Evolutionary conservation across 1,140 invertebrate genomes (phyloP), one percentile per base, ranked within the genome.

Genomic region (Ips nitidus): DNA sequence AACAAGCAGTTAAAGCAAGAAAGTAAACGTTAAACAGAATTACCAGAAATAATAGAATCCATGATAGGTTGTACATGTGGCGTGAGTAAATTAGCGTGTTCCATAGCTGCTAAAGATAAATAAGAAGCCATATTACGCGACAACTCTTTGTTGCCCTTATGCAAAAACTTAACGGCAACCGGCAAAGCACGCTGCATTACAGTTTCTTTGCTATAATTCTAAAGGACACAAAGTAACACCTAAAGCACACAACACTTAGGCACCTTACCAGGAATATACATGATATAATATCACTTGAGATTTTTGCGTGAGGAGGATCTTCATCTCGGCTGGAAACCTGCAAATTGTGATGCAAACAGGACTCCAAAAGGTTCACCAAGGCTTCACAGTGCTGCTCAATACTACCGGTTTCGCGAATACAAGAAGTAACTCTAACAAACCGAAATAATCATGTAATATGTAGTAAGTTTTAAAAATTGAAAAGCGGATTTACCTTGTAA

Each of bases 301-400:
- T 97, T 84, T 97, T 97, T 36, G 94, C 94, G 87, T 97, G 94
- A 3, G 95, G 94, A 6, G 94, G 93, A 82, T 97, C 94, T 77
- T 93, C 90, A 82, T 94, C 91, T 53, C 85, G 82, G 52, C 84
- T 81, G n/a, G 88, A 85, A 1, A 93, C 91, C 80, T 92, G 90
- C 66, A 97, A 84, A 80, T 94, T 93, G 82, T 96, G 92, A 77
- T 91, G 89, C 43, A 97, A 82, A 79, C 94, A 97, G 22, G 92
- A 90, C 82, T 95, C 91, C 38, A 98, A 81, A 43, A 97, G 82
- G 47, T 88, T 85, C 4, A 97, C 93, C 65, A 98, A 80, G 1
- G 92, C 89, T 39, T 88, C 85, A 58, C 90, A 91, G 82, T 97
- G 92, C 66, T 91, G 89, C 79, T 96, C 92, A 39, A 96, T 90